Evolutionary conservation across 2,113 vertebrate genomes (phyloP).

Genomic region (Cettia cetti): DNA sequence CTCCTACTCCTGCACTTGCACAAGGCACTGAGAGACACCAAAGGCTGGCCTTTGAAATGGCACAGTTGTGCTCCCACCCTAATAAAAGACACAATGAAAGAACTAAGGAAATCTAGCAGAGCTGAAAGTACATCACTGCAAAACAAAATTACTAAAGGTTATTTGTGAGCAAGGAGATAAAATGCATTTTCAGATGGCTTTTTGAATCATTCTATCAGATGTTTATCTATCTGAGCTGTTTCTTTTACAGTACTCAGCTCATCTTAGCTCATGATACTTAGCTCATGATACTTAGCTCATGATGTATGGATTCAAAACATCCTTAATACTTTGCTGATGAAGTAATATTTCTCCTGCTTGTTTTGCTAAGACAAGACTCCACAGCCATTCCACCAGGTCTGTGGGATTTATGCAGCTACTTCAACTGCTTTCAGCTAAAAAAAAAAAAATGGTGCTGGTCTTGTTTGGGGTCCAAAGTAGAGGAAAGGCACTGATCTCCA

Average conservation of each 20-base stretch:
- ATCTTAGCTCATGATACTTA: not conserved
- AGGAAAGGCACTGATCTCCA: not conserved
- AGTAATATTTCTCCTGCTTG: not conserved
- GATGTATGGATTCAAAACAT: not conserved
- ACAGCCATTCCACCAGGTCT: not conserved
- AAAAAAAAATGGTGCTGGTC: not conserved
- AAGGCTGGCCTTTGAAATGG: not conserved
- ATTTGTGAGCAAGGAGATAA: not conserved
- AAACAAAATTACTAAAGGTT: not conserved
- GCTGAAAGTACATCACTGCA: not conserved
- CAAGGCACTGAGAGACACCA: fast-evolving
- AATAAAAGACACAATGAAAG: not conserved
- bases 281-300: conserved; percentile 11
- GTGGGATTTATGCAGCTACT: not conserved
- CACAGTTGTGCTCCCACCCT: not conserved
- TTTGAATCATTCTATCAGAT: not conserved
- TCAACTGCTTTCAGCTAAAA: not conserved
- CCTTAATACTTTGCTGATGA: not conserved
- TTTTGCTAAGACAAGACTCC: not conserved
- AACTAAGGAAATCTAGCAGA: not conserved
- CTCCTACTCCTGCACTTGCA: not conserved
- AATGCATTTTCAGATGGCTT: conserved; percentile 8
- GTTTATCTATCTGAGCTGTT: not conserved
- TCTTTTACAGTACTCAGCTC: not conserved
- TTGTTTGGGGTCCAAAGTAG: not conserved